A percentile compares a stretch with the other conserved stretches of the same genome.
phyloP scores from a whole-genome alignment of 1,140 invertebrate species.

The Drosophila sp. region DNA sequence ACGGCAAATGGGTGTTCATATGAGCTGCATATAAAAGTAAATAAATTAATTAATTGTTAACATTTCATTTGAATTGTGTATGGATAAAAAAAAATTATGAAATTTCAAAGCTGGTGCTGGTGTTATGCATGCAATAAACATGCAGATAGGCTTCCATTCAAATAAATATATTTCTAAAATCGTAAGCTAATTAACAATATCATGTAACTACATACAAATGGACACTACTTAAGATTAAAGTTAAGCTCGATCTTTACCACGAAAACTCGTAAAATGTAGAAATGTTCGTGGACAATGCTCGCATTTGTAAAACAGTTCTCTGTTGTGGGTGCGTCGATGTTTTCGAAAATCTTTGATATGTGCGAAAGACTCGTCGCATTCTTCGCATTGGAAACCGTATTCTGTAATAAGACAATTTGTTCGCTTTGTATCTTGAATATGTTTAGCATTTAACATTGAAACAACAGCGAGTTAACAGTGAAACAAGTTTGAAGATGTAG shows the following conservation, averaged over 20 bases:
- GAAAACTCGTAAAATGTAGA: conserved; percentile 85
- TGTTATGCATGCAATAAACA: conserved; percentile 39
- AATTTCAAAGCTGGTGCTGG: conserved; percentile 37
- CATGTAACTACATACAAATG: conserved; percentile 8
- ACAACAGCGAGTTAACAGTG: conserved; percentile 38
- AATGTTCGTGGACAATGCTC: conserved; percentile 86
- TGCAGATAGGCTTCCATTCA: conserved; percentile 12
- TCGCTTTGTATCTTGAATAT: conserved; percentile 40
- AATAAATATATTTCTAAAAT: background rate
- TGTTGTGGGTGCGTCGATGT: conserved; percentile 87
- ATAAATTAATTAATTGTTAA: conserved; percentile 9
- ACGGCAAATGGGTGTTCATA: conserved; percentile 65
- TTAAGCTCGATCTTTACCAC: conserved; percentile 63
- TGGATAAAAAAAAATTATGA: conserved; percentile 1
- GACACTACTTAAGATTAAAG: conserved; percentile 3
- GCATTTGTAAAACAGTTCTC: conserved; percentile 87
- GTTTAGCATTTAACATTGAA: conserved; percentile 25
- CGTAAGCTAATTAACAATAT: conserved; percentile 18
- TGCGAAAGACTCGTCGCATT: conserved; percentile 86
- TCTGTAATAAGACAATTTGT: conserved; percentile 72
- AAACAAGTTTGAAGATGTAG: background rate
- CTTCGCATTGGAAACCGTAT: conserved; percentile 85
- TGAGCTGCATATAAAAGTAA: conserved; percentile 51
- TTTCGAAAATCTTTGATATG: conserved; percentile 85
- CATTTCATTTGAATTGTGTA: background rate